Evolutionary conservation across 2,888 invertebrate species (phyloP), one percentile per base, ranked within the genome.

Genomic region (Epinotia nisella): DNA sequence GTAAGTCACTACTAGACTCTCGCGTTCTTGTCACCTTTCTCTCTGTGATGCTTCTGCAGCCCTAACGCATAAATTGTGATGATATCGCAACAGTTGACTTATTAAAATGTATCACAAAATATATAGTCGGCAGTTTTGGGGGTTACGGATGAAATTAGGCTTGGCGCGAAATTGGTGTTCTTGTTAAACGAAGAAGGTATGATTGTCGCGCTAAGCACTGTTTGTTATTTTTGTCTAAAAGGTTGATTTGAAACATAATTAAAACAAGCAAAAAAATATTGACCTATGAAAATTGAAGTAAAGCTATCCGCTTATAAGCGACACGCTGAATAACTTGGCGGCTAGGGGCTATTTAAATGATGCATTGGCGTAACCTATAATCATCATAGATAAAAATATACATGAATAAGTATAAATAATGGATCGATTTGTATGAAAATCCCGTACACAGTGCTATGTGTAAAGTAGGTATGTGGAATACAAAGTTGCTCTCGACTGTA

Each of bases 41-140:
- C 41, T 41, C 11, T 24, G 41, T 2, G 24, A 15, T n/a, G 41
- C 5, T 53, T 84, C 82, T 80, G 81, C 81, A 83, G 84, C 85
- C 83, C 83, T 78, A 82, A 79, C 82, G 83, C 87, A 88, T 88
- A 86, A 87, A 88, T 88, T 86, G 81, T 82, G 87, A 88, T 87
- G 83, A 77, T 88, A 88, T 88, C 88, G 83, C 79, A 75, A 79
- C 79, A 81, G 80, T 83, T 76, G 83, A 83, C 83, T 83, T 84
- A 83, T 86, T 86, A 84, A 83, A 82, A 86, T 84, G 82, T 85
- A 83, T 81, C 76, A 78, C 76, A 77, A 77, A 76, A 77, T 75
- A 78, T 77, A 80, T 76, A 75, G 69, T 62, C 51, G 60, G 39
- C 66, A 51, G 58, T 67, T 75, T 72, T 71, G 60, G 41, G 65